Evolutionary conservation across 2,888 invertebrate species (phyloP), one percentile per base, ranked within the genome.

Genomic region (Dryobota labecula): DNA sequence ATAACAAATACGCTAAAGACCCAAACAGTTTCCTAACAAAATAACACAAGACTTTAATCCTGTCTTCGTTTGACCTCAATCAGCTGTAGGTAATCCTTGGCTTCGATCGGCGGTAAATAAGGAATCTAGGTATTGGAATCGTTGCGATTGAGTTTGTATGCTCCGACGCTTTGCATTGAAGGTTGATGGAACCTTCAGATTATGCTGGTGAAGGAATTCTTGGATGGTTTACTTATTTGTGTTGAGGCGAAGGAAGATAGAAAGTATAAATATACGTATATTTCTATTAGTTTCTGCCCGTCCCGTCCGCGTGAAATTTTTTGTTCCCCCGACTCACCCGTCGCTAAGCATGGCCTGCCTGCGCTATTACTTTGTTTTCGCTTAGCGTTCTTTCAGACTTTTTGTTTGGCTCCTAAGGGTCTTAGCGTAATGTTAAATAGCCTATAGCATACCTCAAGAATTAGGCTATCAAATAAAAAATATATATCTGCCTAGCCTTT

Each of bases 61-160:
- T 20, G 13, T 4, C 13, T 56, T 53, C 24, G 43, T 70, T 43
- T 69, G 62, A 68, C 64, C 75, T 43, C 43, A 62, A 58, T 63
- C 49, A 38, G 36, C 47, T 24, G 43, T 65, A 8, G 8, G 36
- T 36, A 70, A 75, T 70, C 80, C 70, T 65, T 62, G 67, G 54
- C 24, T 47, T 4, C 30, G 20, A 69, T 68, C 27, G 54, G 15
- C 27, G 38, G 69, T 58, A 70, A 70, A 70, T 61, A 79, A 56
- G 54, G 75, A 74, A 49, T 64, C 56, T 30, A n/a, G n/a, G n/a
- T n/a, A 74, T 74, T 54, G 47, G 43, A 62, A 57, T 43, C 2
- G 56, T 43, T 7, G 41, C 51, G 45, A 74, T 57, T 58, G 75
- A 65, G 69, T 75, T 54, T 56, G 47, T 57, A 43, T 57, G 53